These are phyloP conservation scores for Salminus brasiliensis DNA, from an alignment of 2,113 vertebrate species.

Conservation along the genomic window DNA sequence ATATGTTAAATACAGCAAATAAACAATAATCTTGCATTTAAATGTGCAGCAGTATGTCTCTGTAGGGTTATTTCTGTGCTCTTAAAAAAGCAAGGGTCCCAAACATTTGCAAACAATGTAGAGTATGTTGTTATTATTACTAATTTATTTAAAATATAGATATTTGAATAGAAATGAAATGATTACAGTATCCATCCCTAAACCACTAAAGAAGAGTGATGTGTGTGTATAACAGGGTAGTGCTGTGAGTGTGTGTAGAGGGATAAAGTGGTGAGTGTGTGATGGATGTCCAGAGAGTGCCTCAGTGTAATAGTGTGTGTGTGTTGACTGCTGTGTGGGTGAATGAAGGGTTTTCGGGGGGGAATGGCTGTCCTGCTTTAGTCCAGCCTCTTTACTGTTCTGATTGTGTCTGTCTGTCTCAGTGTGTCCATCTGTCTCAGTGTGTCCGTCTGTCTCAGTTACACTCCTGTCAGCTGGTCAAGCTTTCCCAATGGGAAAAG, in stretches of 20 bases:
- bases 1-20: too few relatives aligned
- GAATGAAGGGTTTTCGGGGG: neutral
- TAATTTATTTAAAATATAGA: too few relatives aligned
- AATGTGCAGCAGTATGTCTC: too few relatives aligned
- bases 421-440: neutral
- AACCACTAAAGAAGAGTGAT: neutral
- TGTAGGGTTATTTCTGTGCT: too few relatives aligned
- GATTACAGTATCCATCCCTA: too few relatives aligned
- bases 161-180: too few relatives aligned
- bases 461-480: conserved; percentile 4
- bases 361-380: conserved; percentile 2
- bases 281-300: neutral
- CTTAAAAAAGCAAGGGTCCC: too few relatives aligned
- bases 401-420: conserved; percentile 3
- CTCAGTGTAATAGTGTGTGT: neutral
- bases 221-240: neutral
- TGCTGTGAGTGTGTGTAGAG: neutral
- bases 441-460: conserved; percentile 1
- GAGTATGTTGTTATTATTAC: too few relatives aligned
- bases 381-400: neutral
- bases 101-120: too few relatives aligned
- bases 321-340: neutral
- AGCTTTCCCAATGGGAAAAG: neutral
- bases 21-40: too few relatives aligned
- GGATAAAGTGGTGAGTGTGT: too few relatives aligned